Evolutionary conservation across 2,797 vertebrate genomes (phyloP).

Genomic region (Spinibarbus caldwelli): DNA sequence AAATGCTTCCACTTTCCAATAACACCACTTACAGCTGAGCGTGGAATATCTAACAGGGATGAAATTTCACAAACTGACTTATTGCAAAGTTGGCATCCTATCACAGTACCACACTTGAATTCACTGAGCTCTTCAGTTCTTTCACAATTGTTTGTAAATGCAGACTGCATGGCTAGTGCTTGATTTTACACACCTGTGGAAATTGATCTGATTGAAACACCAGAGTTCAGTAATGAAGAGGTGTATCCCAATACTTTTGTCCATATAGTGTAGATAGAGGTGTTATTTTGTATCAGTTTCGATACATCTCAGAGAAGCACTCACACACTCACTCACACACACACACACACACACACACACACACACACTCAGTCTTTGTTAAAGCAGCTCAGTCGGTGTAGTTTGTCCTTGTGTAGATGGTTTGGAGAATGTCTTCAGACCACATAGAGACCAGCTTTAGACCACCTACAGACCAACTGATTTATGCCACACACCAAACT

Average conservation of each 20-base stretch:
- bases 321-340: too few relatives aligned
- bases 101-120: too few relatives aligned
- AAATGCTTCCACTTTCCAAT: too few relatives aligned
- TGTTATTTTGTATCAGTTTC: not conserved
- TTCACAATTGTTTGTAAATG: not conserved
- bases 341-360: conserved; percentile 10
- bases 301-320: not conserved
- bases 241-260: not conserved
- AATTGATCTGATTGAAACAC: too few relatives aligned
- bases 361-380: not conserved
- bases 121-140: not conserved
- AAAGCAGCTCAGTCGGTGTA: not conserved
- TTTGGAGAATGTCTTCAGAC: not conserved
- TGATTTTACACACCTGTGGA: not conserved
- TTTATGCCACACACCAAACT: too few relatives aligned
- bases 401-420: not conserved
- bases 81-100: not conserved
- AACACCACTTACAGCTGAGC: too few relatives aligned
- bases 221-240: too few relatives aligned
- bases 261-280: not conserved
- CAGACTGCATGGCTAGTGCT: not conserved
- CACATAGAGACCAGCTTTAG: not conserved
- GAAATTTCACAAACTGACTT: not conserved
- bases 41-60: too few relatives aligned
- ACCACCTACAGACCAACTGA: not conserved